These are phyloP conservation scores for Origma solitaria DNA, from an alignment of 2,113 vertebrate genomes.

Conservation along the genomic window DNA sequence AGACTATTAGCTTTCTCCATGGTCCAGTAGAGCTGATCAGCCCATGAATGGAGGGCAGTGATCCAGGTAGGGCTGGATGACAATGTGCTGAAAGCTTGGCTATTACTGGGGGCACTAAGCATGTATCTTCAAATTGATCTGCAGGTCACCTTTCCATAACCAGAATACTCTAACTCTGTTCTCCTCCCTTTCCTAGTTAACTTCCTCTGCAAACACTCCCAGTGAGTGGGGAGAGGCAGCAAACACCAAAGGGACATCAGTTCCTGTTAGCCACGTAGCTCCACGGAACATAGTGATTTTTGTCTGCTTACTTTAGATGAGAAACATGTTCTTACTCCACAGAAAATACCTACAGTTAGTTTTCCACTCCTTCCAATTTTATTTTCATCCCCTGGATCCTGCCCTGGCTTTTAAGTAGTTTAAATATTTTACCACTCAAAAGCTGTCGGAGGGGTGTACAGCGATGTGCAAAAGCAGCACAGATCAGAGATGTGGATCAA, in stretches of 20 bases:
- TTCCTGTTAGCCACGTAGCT: accelerated
- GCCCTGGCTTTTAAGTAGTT: not conserved
- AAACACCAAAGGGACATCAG: not conserved
- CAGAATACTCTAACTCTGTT: not conserved
- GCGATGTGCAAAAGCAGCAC: not conserved
- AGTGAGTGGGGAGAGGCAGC: not conserved
- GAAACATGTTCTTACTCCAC: not conserved
- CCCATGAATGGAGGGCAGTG: not conserved
- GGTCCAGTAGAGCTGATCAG: not conserved
- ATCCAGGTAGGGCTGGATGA: not conserved
- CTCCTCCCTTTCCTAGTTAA: not conserved
- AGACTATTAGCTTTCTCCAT: not conserved
- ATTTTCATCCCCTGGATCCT: accelerated
- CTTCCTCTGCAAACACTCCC: not conserved
- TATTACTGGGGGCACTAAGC: not conserved
- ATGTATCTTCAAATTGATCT: not conserved
- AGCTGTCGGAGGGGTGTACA: not conserved
- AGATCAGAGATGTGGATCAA: not conserved
- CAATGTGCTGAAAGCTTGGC: not conserved
- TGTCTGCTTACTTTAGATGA: not conserved
- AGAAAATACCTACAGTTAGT: not conserved
- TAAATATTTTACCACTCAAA: not conserved
- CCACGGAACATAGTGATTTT: not conserved
- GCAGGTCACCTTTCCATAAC: not conserved
- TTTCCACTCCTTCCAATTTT: not conserved